Evolutionary conservation across 1,140 invertebrate genomes (phyloP).

Genomic region (Drosophila suzukii): DNA sequence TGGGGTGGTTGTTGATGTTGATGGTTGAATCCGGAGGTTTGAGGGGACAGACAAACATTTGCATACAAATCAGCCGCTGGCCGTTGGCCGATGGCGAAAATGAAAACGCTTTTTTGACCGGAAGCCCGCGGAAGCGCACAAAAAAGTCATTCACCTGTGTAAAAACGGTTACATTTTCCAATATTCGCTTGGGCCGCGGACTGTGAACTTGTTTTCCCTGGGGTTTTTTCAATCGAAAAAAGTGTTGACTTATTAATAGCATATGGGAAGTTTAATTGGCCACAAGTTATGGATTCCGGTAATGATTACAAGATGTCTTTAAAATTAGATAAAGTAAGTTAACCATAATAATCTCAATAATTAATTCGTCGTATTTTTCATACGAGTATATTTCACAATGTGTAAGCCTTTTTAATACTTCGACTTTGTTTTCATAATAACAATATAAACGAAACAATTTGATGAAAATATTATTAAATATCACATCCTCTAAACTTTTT

Average conservation of each 20-base stretch:
- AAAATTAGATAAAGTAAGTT: slow-evolving; percentile 4
- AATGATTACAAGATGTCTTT: not conserved
- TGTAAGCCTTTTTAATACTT: not conserved
- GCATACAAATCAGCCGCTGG: slow-evolving; percentile 54
- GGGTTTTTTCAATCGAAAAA: slow-evolving; percentile 11
- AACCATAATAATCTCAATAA: not conserved
- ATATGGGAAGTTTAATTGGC: slow-evolving; percentile 7
- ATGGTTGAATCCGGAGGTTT: slow-evolving; percentile 5
- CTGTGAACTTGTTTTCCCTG: slow-evolving; percentile 40
- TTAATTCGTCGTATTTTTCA: too few relatives aligned
- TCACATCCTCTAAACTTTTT: too few relatives aligned
- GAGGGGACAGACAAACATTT: slow-evolving; percentile 53
- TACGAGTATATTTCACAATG: too few relatives aligned
- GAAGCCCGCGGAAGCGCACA: slow-evolving; percentile 77
- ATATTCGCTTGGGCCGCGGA: slow-evolving; percentile 42
- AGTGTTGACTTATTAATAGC: slow-evolving; percentile 27
- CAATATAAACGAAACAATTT: too few relatives aligned
- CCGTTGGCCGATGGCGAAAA: slow-evolving; percentile 63
- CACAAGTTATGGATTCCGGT: slow-evolving; percentile 16
- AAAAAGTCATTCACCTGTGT: slow-evolving; percentile 84
- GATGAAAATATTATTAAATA: too few relatives aligned
- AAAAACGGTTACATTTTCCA: slow-evolving; percentile 63
- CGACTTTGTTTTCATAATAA: too few relatives aligned
- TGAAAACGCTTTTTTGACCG: slow-evolving; percentile 81
- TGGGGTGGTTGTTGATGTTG: slow-evolving; percentile 3